Percentiles rank a stretch among this genome's conserved stretches.
These are phyloP conservation scores for Argynnis bischoffii DNA, from an alignment of 2,888 invertebrate species.

Conservation along the genomic window DNA sequence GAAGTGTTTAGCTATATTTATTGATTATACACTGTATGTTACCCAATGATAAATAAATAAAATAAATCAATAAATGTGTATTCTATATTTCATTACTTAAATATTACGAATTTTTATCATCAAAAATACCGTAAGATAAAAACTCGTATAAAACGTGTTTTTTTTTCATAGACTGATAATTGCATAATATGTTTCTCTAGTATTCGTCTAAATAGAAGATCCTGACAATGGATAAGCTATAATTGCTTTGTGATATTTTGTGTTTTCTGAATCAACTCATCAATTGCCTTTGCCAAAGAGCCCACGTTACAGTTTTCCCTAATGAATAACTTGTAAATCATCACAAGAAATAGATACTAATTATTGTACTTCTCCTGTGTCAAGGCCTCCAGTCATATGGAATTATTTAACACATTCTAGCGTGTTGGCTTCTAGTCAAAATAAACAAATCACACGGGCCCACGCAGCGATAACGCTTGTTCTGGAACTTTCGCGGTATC, in stretches of 20 bases:
- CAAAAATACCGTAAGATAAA: too few relatives aligned
- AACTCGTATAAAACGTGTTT: too few relatives aligned
- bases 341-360: conserved; percentile 31
- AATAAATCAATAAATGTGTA: too few relatives aligned
- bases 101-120: too few relatives aligned
- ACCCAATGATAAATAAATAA: too few relatives aligned
- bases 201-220: neutral
- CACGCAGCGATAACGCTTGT: conserved; percentile 32
- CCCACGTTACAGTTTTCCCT: conserved; percentile 22
- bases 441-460: conserved; percentile 52
- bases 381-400: conserved; percentile 35
- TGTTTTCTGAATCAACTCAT: neutral
- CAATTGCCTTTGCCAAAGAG: conserved; percentile 20
- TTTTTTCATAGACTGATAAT: too few relatives aligned
- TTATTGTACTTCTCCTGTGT: conserved; percentile 37
- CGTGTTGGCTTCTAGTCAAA: conserved; percentile 63
- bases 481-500: conserved; percentile 32
- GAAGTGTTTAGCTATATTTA: too few relatives aligned
- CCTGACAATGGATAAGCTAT: neutral
- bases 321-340: conserved; percentile 26
- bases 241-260: neutral
- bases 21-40: too few relatives aligned
- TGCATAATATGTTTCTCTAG: neutral
- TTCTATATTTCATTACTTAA: too few relatives aligned
- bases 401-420: conserved; percentile 47